Evolutionary conservation across 2,797 vertebrate genomes (phyloP), one percentile per base, ranked within the genome.

Genomic region (Sternotherus odoratus): DNA sequence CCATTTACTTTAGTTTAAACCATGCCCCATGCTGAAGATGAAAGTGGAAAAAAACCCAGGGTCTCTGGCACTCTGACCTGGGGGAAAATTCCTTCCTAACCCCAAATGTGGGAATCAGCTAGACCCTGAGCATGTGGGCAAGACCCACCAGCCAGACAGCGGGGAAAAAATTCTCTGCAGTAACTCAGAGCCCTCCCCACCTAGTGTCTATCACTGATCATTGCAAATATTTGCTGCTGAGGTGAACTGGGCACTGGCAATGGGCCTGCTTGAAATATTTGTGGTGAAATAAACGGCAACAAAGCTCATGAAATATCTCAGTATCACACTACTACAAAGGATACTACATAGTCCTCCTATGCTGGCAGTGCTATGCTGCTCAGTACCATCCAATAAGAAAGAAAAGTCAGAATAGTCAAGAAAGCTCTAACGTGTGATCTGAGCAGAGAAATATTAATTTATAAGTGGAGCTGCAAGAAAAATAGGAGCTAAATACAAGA

Each of bases 371-470:
- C 24, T 63, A 9, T 92, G 23, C 86, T 86, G 30, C 57, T 89
- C n/a, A 28, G 33, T 82, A 30, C 26, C 24, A 85, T 26, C 7
- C 54, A 39, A 8, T 19, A 90, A 66, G n/a, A 66, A 66, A 36
- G 66, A 33, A 77, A 0, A 0, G 12, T 83, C 36, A 74, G 75
- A 36, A 79, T 36, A 43, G 30, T 53, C 8, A 48, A 48, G 24
- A 74, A 82, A 89, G 54, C 43, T 86, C 28, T 46, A 50, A 2
- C 28, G 2, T 51, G 2, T 56, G 16, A 8, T 75, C 85, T 88
- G n/a, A 94, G 17, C 11, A 21, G 28, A 83, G 46, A 85, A 84
- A 46, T 1, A 0, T 50, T 90, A 12, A 1, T 13, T 13, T 19
- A 79, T 50, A 23, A 60, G 16, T 49, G 11, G 1, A 69, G 10